Evolutionary conservation across 2,888 invertebrate species (phyloP).

Genomic region (Sycophila texana): DNA sequence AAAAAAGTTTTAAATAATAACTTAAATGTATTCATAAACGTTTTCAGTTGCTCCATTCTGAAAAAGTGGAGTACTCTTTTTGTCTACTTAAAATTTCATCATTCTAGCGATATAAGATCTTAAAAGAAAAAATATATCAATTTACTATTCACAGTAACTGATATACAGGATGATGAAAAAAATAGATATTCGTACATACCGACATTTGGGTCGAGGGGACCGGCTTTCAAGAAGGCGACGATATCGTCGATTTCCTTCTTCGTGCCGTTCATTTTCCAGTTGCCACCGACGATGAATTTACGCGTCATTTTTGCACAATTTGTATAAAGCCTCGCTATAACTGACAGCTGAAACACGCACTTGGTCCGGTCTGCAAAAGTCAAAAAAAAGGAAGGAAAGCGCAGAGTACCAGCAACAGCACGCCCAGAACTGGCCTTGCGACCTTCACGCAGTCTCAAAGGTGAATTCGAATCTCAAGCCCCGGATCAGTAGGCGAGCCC

Average conservation of each 20-base stretch:
- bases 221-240: conserved; percentile 85
- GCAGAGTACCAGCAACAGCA: not conserved
- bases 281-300: conserved; percentile 99
- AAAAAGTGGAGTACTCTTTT: too few species aligned
- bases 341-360: not conserved
- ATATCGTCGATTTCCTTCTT: conserved; percentile 90
- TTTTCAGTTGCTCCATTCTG: too few species aligned
- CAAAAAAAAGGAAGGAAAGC: not conserved
- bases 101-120: not conserved
- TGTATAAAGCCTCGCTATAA: not conserved
- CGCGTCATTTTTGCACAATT: conserved; percentile 80
- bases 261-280: conserved; percentile 99
- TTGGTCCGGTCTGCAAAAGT: conserved; percentile 13
- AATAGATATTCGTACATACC: conserved; percentile 77
- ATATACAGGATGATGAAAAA: not conserved
- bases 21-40: too few species aligned
- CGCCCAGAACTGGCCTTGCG: conserved; percentile 45
- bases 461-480: conserved; percentile 34
- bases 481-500: conserved; percentile 5
- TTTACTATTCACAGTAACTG: not conserved
- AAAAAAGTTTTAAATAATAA: too few species aligned
- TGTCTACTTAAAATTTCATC: too few species aligned
- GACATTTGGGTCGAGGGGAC: conserved; percentile 87
- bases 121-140: not conserved
- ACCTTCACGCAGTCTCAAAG: conserved; percentile 59